Evolutionary conservation across 2,113 vertebrate species (phyloP).

Genomic region (Morone chrysops): DNA sequence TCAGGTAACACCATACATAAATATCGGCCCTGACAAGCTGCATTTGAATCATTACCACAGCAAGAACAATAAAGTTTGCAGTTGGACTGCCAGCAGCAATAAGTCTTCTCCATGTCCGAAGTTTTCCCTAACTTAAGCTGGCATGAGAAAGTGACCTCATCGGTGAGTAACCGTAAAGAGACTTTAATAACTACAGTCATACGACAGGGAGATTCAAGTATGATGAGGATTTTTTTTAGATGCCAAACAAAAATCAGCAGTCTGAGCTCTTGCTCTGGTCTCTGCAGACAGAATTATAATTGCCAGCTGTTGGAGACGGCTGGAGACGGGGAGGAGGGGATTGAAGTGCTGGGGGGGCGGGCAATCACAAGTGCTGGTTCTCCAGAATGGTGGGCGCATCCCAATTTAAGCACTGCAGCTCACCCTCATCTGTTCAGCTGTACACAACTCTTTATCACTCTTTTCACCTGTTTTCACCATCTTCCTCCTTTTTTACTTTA

Average conservation of each 20-base stretch:
- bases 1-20: conserved; percentile 31
- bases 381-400: background rate
- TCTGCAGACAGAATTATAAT: conserved; percentile 8
- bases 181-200: background rate
- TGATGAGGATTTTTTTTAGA: background rate
- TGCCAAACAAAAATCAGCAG: background rate
- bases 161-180: background rate
- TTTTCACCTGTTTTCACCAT: background rate
- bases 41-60: conserved; percentile 30
- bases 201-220: background rate
- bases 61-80: conserved; percentile 20
- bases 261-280: background rate
- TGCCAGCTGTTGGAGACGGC: background rate
- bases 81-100: conserved; percentile 6
- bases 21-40: conserved; percentile 31
- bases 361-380: background rate
- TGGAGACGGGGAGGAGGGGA: background rate
- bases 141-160: background rate
- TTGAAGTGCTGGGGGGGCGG: background rate
- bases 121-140: background rate
- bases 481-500: background rate
- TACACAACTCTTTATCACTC: background rate
- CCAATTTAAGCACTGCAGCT: background rate
- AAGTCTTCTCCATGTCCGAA: background rate
- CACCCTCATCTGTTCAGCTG: background rate